These are phyloP conservation scores for Cryptotermes secundus DNA, from an alignment of 1,140 invertebrate genomes.

Conservation along the genomic window DNA sequence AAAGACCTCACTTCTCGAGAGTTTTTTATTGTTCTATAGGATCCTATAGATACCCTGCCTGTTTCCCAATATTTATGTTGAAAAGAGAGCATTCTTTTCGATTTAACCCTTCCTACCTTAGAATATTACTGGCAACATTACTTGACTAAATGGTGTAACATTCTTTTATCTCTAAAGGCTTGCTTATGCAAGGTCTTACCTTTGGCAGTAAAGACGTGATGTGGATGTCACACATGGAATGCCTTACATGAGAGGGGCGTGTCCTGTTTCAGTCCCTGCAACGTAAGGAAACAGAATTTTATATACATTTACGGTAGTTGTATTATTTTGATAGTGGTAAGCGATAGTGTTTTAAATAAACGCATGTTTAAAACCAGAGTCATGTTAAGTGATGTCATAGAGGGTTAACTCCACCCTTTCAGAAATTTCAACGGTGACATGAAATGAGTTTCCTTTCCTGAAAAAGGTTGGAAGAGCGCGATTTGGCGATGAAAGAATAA, in stretches of 20 bases:
- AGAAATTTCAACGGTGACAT: too few relatives aligned
- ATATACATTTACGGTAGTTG: too few relatives aligned
- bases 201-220: not conserved
- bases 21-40: not conserved
- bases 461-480: too few relatives aligned
- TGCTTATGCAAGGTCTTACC: not conserved
- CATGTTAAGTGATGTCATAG: too few relatives aligned
- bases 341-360: too few relatives aligned
- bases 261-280: not conserved
- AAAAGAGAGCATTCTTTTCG: not conserved
- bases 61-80: not conserved
- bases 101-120: not conserved
- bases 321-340: too few relatives aligned
- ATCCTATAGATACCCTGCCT: not conserved
- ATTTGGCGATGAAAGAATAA: too few relatives aligned
- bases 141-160: not conserved
- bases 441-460: too few relatives aligned
- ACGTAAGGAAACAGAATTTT: not conserved
- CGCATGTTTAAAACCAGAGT: too few relatives aligned
- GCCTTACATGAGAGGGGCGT: not conserved
- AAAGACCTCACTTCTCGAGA: not conserved
- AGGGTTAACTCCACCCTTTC: too few relatives aligned
- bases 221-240: conserved; percentile 3
- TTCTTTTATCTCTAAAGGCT: not conserved
- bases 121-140: not conserved